Conservation (phyloP, 2,113 vertebrate species). For the Hippocampus abdominalis region DNA sequence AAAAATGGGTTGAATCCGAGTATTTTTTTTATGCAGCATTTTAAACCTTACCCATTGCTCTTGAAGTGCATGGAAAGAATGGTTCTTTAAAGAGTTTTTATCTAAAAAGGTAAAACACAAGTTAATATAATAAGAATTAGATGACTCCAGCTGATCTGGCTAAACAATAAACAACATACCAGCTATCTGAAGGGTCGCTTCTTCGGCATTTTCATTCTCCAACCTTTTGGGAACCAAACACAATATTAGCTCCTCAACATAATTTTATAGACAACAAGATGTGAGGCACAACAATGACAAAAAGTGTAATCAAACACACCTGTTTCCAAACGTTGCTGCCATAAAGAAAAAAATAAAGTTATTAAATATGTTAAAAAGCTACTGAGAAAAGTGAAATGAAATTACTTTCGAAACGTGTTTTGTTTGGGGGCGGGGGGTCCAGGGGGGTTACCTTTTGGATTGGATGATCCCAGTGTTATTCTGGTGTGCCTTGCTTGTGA, state of each 20-base stretch:
- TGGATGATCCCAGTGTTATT: background rate
- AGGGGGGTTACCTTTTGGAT: background rate
- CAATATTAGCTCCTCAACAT: background rate
- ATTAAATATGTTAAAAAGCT: background rate
- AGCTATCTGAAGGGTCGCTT: background rate
- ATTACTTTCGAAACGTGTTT: background rate
- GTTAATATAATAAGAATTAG: background rate
- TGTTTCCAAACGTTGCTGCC: background rate
- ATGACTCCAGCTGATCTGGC: background rate
- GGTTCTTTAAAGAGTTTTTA: background rate
- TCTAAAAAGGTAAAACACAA: background rate
- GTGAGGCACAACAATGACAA: background rate
- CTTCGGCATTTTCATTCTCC: background rate
- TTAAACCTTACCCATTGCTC: background rate
- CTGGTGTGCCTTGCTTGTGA: background rate
- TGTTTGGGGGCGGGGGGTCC: background rate
- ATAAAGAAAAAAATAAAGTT: background rate
- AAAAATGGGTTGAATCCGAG: background rate
- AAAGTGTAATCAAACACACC: background rate
- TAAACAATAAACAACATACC: background rate
- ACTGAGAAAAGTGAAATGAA: background rate
- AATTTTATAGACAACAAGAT: background rate
- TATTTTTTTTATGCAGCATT: background rate
- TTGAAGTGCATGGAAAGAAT: background rate
- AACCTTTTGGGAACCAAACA: conserved; percentile 1